Evolutionary conservation across 2,888 invertebrate species (phyloP).

Genomic region (Neuroscelio doddi): DNA sequence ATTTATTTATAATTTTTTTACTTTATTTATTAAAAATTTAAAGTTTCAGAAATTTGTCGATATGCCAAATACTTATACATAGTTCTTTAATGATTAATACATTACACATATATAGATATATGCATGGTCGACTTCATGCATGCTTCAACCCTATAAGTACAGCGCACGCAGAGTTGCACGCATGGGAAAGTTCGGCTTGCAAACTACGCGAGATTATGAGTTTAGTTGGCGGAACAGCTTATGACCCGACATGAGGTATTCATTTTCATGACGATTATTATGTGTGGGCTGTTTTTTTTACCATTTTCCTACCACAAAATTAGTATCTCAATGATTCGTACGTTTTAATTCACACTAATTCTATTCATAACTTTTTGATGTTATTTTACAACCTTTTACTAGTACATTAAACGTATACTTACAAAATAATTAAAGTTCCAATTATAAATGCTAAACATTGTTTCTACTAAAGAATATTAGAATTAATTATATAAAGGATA

Average conservation of each 20-base stretch:
- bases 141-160: slow-evolving; percentile 49
- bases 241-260: slow-evolving; percentile 50
- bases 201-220: slow-evolving; percentile 69
- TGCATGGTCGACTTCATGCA: slow-evolving; percentile 61
- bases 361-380: no score
- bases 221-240: slow-evolving; percentile 67
- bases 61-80: slow-evolving; percentile 9
- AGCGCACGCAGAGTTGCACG: slow-evolving; percentile 50
- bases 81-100: slow-evolving; percentile 35
- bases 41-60: no score
- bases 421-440: no score
- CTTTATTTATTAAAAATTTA: no score
- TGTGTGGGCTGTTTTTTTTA: slow-evolving; percentile 47
- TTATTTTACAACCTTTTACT: no score
- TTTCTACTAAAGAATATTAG: no score
- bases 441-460: no score
- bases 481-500: no score
- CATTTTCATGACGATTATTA: slow-evolving; percentile 68
- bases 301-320: background rate
- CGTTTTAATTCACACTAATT: no score
- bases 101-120: slow-evolving; percentile 19
- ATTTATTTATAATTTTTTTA: no score
- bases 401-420: no score
- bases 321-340: no score
- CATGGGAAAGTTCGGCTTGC: slow-evolving; percentile 70